phyloP scores from a whole-genome alignment of 1,140 invertebrate genomes.

The Leptoteleia sp. region DNA sequence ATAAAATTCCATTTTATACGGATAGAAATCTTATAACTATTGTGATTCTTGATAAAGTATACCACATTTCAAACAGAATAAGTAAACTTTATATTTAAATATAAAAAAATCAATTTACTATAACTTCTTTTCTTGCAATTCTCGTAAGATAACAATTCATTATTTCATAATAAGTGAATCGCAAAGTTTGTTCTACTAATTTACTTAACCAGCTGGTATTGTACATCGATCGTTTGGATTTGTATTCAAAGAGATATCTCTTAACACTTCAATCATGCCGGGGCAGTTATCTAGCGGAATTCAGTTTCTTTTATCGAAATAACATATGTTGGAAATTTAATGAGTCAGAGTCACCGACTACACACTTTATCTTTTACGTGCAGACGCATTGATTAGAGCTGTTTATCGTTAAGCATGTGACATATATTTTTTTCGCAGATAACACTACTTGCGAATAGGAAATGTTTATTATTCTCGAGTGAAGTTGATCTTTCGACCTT shows the following conservation, averaged over 20 bases:
- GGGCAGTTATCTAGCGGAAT: conserved; percentile 35
- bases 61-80: not conserved
- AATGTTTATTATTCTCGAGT: conserved; percentile 56
- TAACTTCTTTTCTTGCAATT: not conserved
- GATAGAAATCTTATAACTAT: not conserved
- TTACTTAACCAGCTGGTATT: conserved; percentile 25
- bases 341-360: conserved; percentile 35
- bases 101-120: conserved; percentile 1
- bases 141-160: conserved; percentile 13
- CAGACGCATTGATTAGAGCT: conserved; percentile 47
- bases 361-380: conserved; percentile 49
- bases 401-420: conserved; percentile 47
- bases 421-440: conserved; percentile 50
- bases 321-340: conserved; percentile 45
- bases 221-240: conserved; percentile 26
- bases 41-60: conserved; percentile 1
- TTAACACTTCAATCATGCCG: conserved; percentile 23
- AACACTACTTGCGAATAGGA: conserved; percentile 23
- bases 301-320: conserved; percentile 49
- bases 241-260: conserved; percentile 26
- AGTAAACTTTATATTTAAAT: not conserved
- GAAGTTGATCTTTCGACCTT: conserved; percentile 38
- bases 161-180: conserved; percentile 12
- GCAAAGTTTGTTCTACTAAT: conserved; percentile 30
- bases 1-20: no score